phyloP scores from a whole-genome alignment of 1,140 invertebrate species.

The Littorina saxatilis region DNA sequence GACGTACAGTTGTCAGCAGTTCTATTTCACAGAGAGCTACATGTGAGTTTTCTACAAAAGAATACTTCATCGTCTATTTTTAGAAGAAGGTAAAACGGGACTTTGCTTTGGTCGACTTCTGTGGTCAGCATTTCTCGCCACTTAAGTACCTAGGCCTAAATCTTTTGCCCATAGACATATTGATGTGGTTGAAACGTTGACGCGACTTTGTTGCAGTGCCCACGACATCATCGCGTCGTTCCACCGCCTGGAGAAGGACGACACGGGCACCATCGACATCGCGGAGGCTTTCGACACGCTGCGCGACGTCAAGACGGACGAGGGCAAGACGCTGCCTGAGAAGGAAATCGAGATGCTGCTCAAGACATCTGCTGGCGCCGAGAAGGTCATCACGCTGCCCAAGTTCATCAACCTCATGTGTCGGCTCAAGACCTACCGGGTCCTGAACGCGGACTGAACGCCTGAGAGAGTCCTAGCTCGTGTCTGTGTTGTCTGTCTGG shows the following conservation, averaged over 20 bases:
- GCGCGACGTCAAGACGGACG: conserved; percentile 47
- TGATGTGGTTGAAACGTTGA: too few species aligned
- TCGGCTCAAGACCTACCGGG: conserved; percentile 44
- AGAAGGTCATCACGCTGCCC: conserved; percentile 51
- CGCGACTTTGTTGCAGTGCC: conserved; percentile 51
- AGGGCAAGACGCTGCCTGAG: conserved; percentile 44
- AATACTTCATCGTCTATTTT: too few species aligned
- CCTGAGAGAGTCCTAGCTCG: too few species aligned
- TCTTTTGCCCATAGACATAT: too few species aligned
- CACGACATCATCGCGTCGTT: conserved; percentile 55
- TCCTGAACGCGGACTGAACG: neutral
- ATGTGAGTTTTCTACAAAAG: too few species aligned
- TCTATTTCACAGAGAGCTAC: too few species aligned
- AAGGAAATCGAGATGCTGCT: conserved; percentile 55
- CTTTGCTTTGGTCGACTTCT: too few species aligned
- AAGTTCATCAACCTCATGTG: conserved; percentile 56
- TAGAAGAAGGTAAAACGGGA: too few species aligned
- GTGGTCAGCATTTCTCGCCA: too few species aligned
- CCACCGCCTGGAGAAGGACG: conserved; percentile 50
- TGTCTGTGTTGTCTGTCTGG: too few species aligned
- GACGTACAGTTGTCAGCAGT: too few species aligned
- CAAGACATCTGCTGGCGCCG: conserved; percentile 48
- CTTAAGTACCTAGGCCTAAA: too few species aligned
- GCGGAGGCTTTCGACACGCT: conserved; percentile 52
- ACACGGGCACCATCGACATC: conserved; percentile 49